Conservation (phyloP, 1,140 invertebrate genomes). For the Eulimnadia texana region DNA sequence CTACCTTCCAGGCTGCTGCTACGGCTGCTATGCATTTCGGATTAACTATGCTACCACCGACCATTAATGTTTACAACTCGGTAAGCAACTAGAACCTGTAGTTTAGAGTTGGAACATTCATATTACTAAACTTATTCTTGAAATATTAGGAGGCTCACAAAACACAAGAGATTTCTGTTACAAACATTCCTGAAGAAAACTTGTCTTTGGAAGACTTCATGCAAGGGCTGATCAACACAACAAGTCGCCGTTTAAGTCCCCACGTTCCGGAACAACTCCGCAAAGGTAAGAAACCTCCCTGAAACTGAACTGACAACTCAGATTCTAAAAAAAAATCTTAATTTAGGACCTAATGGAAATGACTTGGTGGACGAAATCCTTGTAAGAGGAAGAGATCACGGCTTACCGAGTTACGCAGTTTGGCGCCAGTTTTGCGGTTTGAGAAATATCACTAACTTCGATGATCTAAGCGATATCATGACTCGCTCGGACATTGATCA, state of each 20-base stretch:
- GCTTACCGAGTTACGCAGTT: conserved; percentile 39
- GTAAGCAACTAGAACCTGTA: conserved; percentile 19
- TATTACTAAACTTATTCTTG: too few relatives aligned
- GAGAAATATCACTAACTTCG: conserved; percentile 31
- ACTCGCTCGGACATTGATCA: conserved; percentile 22
- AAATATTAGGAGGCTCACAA: conserved; percentile 10
- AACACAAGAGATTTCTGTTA: background rate
- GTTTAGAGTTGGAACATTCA: too few relatives aligned
- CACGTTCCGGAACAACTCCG: conserved; percentile 5
- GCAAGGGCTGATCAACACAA: conserved; percentile 12
- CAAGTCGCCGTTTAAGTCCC: conserved; percentile 5
- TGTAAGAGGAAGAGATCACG: conserved; percentile 49
- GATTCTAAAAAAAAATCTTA: too few relatives aligned
- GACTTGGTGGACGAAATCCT: conserved; percentile 47
- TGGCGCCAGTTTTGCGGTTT: conserved; percentile 40
- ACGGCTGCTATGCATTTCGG: conserved; percentile 57
- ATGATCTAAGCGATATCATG: conserved; percentile 34
- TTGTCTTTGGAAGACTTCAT: conserved; percentile 11
- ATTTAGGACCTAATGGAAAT: too few relatives aligned
- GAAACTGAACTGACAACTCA: too few relatives aligned
- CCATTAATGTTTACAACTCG: conserved; percentile 32
- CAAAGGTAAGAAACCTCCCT: background rate
- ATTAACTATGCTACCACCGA: conserved; percentile 49
- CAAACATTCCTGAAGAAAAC: background rate
- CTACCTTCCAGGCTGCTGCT: conserved; percentile 55